Conservation (phyloP, 1,140 invertebrate species). For the Melanaphis sacchari region DNA sequence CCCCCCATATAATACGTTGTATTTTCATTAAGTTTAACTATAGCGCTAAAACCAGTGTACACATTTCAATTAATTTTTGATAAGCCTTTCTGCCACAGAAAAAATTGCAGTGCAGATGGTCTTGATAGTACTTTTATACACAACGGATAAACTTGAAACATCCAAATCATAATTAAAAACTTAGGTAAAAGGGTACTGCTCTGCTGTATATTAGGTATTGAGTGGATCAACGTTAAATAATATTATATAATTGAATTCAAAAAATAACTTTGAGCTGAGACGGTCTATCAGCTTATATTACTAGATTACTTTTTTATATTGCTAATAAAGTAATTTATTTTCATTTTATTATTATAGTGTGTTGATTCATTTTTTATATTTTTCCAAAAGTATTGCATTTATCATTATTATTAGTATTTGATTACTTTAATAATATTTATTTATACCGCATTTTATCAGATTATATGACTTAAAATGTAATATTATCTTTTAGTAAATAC, state of each 20-base stretch:
- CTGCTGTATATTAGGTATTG: not conserved
- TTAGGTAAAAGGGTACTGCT: not conserved
- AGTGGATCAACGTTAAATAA: not conserved
- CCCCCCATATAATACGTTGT: rapidly evolving
- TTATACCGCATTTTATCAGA: not conserved
- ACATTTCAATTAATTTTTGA: too few relatives aligned
- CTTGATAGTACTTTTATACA: too few relatives aligned
- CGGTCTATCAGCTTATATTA: not conserved
- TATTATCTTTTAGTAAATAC: too few relatives aligned
- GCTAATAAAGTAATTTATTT: too few relatives aligned
- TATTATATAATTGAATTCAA: not conserved
- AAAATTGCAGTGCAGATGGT: too few relatives aligned
- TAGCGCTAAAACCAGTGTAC: not conserved
- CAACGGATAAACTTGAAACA: too few relatives aligned
- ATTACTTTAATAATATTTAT: not conserved
- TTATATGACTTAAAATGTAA: too few relatives aligned
- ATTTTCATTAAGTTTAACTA: not conserved
- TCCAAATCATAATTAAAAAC: too few relatives aligned
- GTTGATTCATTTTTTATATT: not conserved
- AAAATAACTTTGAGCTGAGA: not conserved
- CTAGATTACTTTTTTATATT: too few relatives aligned
- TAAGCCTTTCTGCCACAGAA: too few relatives aligned
- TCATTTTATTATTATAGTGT: not conserved
- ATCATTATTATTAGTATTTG: not conserved
- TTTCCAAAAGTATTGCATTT: not conserved